Base-by-base conservation (phyloP, 2,113 vertebrate genomes). In the Prinia subflava region DNA sequence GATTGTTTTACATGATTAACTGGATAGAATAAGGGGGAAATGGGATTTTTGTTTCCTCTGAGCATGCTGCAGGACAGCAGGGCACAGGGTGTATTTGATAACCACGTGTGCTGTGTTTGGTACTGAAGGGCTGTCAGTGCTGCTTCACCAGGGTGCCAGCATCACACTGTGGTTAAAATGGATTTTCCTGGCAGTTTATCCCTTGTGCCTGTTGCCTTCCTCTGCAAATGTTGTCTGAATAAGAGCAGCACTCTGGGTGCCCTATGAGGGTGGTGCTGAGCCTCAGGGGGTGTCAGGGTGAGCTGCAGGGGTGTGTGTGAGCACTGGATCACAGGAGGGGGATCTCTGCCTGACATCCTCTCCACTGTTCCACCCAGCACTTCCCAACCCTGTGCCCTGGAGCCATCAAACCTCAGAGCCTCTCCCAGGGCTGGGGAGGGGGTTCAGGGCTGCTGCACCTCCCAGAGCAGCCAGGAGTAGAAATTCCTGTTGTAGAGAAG, bases 201-300 rank as follows among this genome's bases (percentile, higher is more conserved):
- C 0, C 23, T 47, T 42, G 22, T 82, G 50, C 41, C 56, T 42
- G 17, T 39, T 30, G 2, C 28, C 24, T 53, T 65, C 18, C 28
- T 62, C 30, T 63, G 65, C 39, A 62, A 31, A 67, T 23, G 17
- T 2, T 11, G 3, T 23, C 18, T 15, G 60, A 57, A 52, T 30
- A 4, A 15, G 56, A 84, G 28, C 25, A 27, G 9, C 5, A 1
- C 35, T 20, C 2, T 84, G 60, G n/a, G 39, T 22, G 4, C 7
- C 3, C 1, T 0, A 3, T 20, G 50, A 15, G 10, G 21, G 19
- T 7, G 6, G 67, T 25, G 42, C n/a, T 8, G 3, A 8, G 41
- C 22, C 41, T 53, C 37, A 8, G 69, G 39, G n/a, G 28, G 65
- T 11, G 46, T 19, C 1, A 0, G 62, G 63, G 55, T 30, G 62